Evolutionary conservation across 2,888 invertebrate species (phyloP), one percentile per base, ranked within the genome.

Genomic region (Sisyra nigra): DNA sequence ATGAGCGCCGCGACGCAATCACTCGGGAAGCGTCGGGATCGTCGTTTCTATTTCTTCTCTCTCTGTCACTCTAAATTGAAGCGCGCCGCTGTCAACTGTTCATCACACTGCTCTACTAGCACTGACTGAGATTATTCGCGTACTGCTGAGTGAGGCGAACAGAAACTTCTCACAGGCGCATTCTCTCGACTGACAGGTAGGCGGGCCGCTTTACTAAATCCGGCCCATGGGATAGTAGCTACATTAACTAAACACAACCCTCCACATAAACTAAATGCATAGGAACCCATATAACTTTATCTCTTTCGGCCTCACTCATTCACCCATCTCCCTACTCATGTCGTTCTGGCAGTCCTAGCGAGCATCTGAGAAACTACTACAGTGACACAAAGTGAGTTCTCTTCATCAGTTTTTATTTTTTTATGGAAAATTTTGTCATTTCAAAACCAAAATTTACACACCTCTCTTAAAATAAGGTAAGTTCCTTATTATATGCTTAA

Each of bases 51-150:
- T 18, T 47, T 47, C 46, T 47, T 47, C 46, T 41, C 45, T 41
- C 47, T 46, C 50, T 46, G 47, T 46, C 49, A 47, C 46, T 29
- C 45, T 24, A 24, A 24, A 24, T 24, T 24, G 24, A 24, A 24
- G 24, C 24, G 24, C 24, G 24, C 52, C 57, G 52, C 58, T 59
- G 60, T 62, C 62, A 62, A 56, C 60, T 58, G 60, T 43, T 61
- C 62, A 59, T 63, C 63, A 63, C 19, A 24, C 17, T 17, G 37
- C 33, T 33, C 33, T 13, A 33, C 14, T 33, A 13, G n/a, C 33
- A 14, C 11, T 14, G 33, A 33, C 11, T 14, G 33, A 33, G 33
- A 33, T 33, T 14, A 33, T 33, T 33, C 14, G 33, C n/a, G 33
- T 24, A 24, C 24, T 24, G 24, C 24, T 24, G 24, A 24, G 24